These are phyloP conservation scores for Coregonus suidteri DNA, from an alignment of 2,797 vertebrate genomes.

Conservation along the genomic window DNA sequence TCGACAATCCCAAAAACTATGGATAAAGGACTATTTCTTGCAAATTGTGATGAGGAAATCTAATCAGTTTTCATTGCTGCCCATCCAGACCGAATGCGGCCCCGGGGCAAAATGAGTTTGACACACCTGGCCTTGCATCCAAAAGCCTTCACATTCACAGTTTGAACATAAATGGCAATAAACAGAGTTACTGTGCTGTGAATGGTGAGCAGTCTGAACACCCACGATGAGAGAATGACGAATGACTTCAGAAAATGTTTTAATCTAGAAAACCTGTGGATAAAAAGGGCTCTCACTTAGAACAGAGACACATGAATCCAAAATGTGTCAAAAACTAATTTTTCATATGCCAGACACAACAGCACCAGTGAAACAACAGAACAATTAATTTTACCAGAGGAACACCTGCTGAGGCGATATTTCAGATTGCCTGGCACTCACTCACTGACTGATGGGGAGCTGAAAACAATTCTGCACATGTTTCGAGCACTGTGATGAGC, in stretches of 20 bases:
- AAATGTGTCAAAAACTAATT: neutral
- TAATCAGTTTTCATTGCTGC: too few relatives aligned
- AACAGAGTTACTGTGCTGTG: neutral
- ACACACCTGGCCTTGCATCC: too few relatives aligned
- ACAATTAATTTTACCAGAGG: neutral
- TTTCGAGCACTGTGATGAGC: neutral
- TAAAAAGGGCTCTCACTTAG: neutral
- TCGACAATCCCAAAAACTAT: too few relatives aligned
- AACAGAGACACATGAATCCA: neutral
- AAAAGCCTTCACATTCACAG: neutral
- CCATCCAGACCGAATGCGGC: too few relatives aligned
- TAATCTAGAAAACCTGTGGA: neutral
- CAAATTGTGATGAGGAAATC: too few relatives aligned
- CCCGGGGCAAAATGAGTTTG: too few relatives aligned
- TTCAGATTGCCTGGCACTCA: neutral
- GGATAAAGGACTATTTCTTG: too few relatives aligned
- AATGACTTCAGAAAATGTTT: neutral
- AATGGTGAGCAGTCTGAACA: neutral
- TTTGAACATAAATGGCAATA: neutral
- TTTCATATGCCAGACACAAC: neutral
- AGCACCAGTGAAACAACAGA: neutral
- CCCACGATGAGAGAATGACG: neutral
- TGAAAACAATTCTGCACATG: neutral
- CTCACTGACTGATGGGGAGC: neutral
- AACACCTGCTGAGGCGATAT: neutral